Evolutionary conservation across 2,888 invertebrate genomes (phyloP), one percentile per base, ranked within the genome.

Genomic region (Neoscelio sp.): DNA sequence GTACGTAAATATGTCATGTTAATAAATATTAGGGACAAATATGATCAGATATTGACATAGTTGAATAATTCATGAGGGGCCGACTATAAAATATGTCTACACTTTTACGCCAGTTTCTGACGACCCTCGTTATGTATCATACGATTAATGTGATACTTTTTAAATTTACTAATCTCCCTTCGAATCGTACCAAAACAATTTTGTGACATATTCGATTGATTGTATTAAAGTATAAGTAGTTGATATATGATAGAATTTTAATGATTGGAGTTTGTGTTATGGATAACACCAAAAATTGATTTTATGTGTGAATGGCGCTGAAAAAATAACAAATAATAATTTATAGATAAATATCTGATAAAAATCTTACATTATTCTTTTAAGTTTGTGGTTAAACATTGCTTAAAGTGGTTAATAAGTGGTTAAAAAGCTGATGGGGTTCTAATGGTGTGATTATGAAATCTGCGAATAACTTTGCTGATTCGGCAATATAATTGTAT

Each of bases 121-220:
- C 33, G 33, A 18, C 35, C 13, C 35, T 4, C 20, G 20, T 20
- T 8, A 10, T 12, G 20, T 20, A 10, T 7, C 5, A 6, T 4
- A 7, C 12, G 13, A 13, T 40, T 56, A 40, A 56, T 13, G 23
- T 17, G 5, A 5, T 10, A 30, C 12, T 42, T 28, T 26, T 28
- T 42, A 42, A 58, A 44, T 18, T 30, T 38, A 17, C 58, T 44
- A 58, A 58, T 58, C 58, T 28, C 30, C 44, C 28, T 30, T 12
- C 44, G 18, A 12, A 44, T 58, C 58, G 10, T 5, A 18, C 5
- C 28, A 42, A 26, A 12, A 42, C 15, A 58, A 6, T 58, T 42
- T 58, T 58, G 18, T 30, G 12, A 6, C 40, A 8, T 17, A 28
- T 42, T 26, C 15, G 26, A 58, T 28, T 40, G 42, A 40, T 28